Percentiles rank a stretch among this genome's conserved stretches.
These are phyloP conservation scores for Lepus americanus DNA, from an alignment of 2,113 vertebrate species.

Conservation along the genomic window DNA sequence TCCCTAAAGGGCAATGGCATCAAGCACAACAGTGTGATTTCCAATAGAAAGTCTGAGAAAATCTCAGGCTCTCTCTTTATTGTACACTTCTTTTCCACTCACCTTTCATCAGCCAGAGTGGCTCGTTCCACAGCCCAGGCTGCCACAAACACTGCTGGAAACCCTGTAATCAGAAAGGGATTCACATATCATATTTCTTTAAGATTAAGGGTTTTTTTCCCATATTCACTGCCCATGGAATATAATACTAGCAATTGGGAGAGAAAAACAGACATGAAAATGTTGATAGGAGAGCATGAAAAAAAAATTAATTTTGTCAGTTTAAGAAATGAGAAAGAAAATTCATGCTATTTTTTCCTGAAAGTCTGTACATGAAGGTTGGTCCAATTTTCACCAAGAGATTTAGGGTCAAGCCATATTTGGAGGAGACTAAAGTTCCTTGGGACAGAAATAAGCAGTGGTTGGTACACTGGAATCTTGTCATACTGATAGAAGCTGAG, in stretches of 20 bases:
- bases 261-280: slow-evolving; percentile 23
- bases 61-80: not conserved
- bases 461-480: not conserved
- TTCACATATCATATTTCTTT: slow-evolving; percentile 27
- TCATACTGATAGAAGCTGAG: not conserved
- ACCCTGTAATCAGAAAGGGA: slow-evolving; percentile 87
- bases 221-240: not conserved
- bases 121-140: slow-evolving; percentile 92
- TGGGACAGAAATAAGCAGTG: not conserved
- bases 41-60: not conserved
- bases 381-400: not conserved
- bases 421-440: not conserved
- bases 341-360: not conserved
- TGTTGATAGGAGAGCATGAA: not conserved
- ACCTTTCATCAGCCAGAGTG: slow-evolving; percentile 92
- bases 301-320: not conserved
- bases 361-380: not conserved
- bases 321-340: not conserved
- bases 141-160: slow-evolving; percentile 92
- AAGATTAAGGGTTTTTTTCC: not conserved
- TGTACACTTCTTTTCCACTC: slow-evolving; percentile 63
- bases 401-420: not conserved
- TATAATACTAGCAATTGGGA: not conserved
- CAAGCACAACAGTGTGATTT: not conserved
- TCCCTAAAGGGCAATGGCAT: not conserved